Base-by-base conservation (phyloP, 1,140 invertebrate genomes). In the Zaprionus gabonicus region DNA sequence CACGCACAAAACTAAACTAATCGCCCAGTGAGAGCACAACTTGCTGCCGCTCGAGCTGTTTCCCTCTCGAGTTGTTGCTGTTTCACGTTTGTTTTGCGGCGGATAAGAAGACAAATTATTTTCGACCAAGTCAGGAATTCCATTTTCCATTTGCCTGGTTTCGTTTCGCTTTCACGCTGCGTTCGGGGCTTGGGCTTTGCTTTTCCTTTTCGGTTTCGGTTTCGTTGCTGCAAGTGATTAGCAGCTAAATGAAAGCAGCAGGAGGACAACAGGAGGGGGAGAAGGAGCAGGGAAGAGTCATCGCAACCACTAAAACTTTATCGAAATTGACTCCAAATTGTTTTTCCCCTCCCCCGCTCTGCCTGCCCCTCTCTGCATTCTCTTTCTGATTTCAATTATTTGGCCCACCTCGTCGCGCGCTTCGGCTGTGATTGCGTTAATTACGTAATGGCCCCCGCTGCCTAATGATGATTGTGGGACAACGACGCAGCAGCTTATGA, bases 141-240 rank as follows among this genome's bases (percentile, higher is more conserved):
- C 76, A 70, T 78, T 74, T 56, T 46, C 41, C 41, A 46, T 46
- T 46, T 46, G n/a, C 41, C 41, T 17, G 15, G 63, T 82, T 79
- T 49, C 49, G 55, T 9, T 46, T 17, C n/a, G 41, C 41, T 51
- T 60, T 63, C 23, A 41, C 20, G 46, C 17, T 68, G 64, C 59
- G 77, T 25, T 41, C 9, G 9, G 31, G 20, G 27, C 4, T 38
- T 4, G 17, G 51, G 9, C 9, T 34, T 34, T 34, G 31, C 31
- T 10, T 10, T 34, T 34, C 31, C 31, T 10, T 59, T 46, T 60
- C 31, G 38, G 41, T 1, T 46, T 57, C 12, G 44, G 41, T 68
- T 90, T 71, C 88, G 86, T 90, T 87, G 79, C 85, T 88, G 85
- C 76, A 82, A 88, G 85, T 88, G 85, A 88, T 88, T 88, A 88